phyloP scores from a whole-genome alignment of 1,140 invertebrate genomes.

The Caenorhabditis tropicalis region DNA sequence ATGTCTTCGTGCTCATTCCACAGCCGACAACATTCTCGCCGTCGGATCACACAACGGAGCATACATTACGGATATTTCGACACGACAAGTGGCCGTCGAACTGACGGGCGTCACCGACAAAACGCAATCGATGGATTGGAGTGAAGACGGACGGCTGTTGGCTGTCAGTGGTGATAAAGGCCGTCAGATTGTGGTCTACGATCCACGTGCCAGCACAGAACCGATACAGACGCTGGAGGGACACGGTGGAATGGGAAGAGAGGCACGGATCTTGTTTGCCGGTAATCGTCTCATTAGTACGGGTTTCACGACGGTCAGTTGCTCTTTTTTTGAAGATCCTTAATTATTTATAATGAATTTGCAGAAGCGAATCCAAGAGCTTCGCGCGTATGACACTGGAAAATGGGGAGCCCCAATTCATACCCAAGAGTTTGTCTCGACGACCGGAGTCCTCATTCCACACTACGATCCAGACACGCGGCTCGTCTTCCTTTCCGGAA shows the following conservation, averaged over 20 bases:
- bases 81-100: slow-evolving; percentile 52
- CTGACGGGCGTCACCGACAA: slow-evolving; percentile 51
- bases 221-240: slow-evolving; percentile 53
- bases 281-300: slow-evolving; percentile 72
- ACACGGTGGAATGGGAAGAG: slow-evolving; percentile 60
- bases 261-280: slow-evolving; percentile 71
- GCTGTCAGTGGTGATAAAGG: slow-evolving; percentile 62
- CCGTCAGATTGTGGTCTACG: slow-evolving; percentile 57
- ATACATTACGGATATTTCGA: slow-evolving; percentile 71
- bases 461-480: slow-evolving; percentile 90
- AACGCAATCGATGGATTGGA: slow-evolving; percentile 57
- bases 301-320: slow-evolving; percentile 72
- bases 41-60: slow-evolving; percentile 62
- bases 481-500: slow-evolving; percentile 91
- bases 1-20: slow-evolving; percentile 56
- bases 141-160: slow-evolving; percentile 59
- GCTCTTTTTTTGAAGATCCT: neutral
- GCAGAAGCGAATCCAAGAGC: slow-evolving; percentile 68
- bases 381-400: slow-evolving; percentile 71
- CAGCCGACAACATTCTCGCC: slow-evolving; percentile 60
- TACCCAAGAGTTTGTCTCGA: slow-evolving; percentile 62
- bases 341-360: neutral
- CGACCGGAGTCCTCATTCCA: slow-evolving; percentile 82
- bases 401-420: slow-evolving; percentile 60
- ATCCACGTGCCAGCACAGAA: slow-evolving; percentile 54